Percentiles rank a stretch among this genome's conserved stretches.
Evolutionary conservation across 2,797 vertebrate species (phyloP).

Genomic region (Coccyzus lansbergi): DNA sequence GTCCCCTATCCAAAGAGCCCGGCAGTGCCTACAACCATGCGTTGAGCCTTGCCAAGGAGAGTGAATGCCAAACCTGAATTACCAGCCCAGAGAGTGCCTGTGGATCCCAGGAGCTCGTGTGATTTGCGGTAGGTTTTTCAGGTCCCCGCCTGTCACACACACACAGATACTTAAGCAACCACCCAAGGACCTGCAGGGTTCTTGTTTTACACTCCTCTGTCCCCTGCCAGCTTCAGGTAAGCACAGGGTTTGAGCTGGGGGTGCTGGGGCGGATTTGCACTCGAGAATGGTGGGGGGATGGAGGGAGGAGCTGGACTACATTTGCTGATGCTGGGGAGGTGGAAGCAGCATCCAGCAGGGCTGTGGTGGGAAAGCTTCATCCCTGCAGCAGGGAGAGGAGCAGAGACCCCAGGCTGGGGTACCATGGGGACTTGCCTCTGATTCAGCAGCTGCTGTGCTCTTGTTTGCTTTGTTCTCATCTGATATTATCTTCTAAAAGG

Average conservation of each 20-base stretch:
- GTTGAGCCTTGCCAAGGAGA: slow-evolving; percentile 34
- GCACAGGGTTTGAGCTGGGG: background rate
- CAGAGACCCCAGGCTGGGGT: background rate
- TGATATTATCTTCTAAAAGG: background rate
- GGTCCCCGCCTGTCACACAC: slow-evolving; percentile 70
- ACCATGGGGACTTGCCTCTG: background rate
- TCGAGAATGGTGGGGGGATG: background rate
- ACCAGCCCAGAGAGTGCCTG: slow-evolving; percentile 67
- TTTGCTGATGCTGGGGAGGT: background rate
- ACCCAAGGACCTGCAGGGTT: background rate
- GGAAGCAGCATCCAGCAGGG: background rate
- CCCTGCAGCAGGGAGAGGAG: background rate
- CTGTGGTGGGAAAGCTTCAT: background rate
- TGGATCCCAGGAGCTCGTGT: slow-evolving; percentile 24
- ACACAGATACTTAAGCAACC: slow-evolving; percentile 70
- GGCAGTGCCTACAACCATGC: background rate
- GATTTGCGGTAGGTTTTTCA: slow-evolving; percentile 78
- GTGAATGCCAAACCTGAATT: slow-evolving; percentile 74
- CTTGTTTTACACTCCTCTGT: background rate
- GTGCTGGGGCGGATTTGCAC: background rate
- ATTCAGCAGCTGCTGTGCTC: background rate
- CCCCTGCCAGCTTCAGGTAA: slow-evolving; percentile 64
- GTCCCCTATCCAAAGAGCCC: background rate
- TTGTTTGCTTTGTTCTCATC: background rate
- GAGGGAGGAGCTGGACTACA: background rate